A percentile compares a stretch with the other conserved stretches of the same genome.
Conservation (phyloP, 2,113 vertebrate species). For the Caracal caracal region DNA sequence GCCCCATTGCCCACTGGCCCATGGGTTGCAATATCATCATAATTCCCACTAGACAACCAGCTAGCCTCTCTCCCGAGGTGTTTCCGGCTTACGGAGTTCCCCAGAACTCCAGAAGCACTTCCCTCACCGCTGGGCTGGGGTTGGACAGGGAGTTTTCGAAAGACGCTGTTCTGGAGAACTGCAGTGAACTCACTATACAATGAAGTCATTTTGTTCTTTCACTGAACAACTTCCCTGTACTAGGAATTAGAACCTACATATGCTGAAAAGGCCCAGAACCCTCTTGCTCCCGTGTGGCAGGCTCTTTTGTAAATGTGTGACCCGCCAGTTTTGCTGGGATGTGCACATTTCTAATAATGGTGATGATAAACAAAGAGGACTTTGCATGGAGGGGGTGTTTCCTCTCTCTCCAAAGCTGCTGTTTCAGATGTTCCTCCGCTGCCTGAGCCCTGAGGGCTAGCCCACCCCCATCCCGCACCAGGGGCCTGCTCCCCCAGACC, state of each 20-base stretch:
- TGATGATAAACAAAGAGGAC: constrained; percentile 59
- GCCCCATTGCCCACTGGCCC: neutral
- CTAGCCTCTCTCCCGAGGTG: neutral
- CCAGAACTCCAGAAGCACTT: neutral
- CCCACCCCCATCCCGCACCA: neutral
- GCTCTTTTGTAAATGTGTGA: constrained; percentile 65
- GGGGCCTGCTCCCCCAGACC: neutral
- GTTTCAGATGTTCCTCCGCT: constrained; percentile 48
- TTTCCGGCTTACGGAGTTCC: neutral
- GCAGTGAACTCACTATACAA: neutral
- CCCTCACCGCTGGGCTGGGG: neutral
- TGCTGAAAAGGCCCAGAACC: constrained; percentile 51
- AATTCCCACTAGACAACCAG: neutral
- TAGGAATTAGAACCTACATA: neutral
- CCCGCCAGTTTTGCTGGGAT: constrained; percentile 67
- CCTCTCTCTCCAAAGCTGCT: constrained; percentile 68
- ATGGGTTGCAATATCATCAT: neutral
- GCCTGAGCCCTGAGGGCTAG: neutral
- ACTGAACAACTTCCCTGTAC: neutral
- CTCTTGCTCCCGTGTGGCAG: neutral
- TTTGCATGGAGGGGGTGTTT: constrained; percentile 54
- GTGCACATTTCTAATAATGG: constrained; percentile 71
- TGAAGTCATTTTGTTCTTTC: constrained; percentile 8
- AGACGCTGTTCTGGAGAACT: neutral
- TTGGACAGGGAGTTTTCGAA: neutral